Evolutionary conservation across 1,140 invertebrate species (phyloP), one percentile per base, ranked within the genome.

Genomic region (Dendrolimus kikuchii): DNA sequence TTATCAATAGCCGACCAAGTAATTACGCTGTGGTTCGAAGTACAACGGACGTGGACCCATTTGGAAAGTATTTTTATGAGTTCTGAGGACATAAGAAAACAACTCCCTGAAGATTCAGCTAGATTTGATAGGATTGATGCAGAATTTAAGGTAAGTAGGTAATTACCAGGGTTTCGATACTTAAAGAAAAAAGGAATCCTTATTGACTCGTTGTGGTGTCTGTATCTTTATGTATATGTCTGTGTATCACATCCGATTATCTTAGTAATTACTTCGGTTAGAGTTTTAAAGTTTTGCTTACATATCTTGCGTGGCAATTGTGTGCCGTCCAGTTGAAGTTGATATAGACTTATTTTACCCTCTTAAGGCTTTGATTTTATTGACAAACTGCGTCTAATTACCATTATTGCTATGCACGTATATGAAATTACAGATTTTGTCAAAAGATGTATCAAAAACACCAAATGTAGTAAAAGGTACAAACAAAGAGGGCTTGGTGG

Each of bases 41-140:
- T 99, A 36, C 97, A 99, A 88, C 90, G 97, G 43, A 98, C 97
- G 8, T 99, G 97, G 97, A 95, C 95, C 69, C 95, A 99, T 87
- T 89, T 99, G 55, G 97, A 99, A 82, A 97, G 95, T 68, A 99
- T 99, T 70, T 99, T 99, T 78, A 98, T 98, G 91, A 97, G 96
- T 66, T 98, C 97, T 4, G 96, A 99, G 81, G 97, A 99, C 84
- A 99, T 99, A 72, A 90, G 96, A 53, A 95, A 94, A 68, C 96
- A 99, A 81, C 85, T 99, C 40, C 97, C 98, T 7, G 93, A 96
- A 68, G 97, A 99, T 85, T 96, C 97, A 1, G 92, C 93, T 52
- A 90, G 97, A 75, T 99, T 99, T 87, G 94, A 98, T 88, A 91
- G 91, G 61, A 96, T 99, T 62, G 97, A 99, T 81, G 86, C 89